Evolutionary conservation across 2,888 invertebrate genomes (phyloP), one percentile per base, ranked within the genome.

Genomic region (Ichneumoninae sp.): DNA sequence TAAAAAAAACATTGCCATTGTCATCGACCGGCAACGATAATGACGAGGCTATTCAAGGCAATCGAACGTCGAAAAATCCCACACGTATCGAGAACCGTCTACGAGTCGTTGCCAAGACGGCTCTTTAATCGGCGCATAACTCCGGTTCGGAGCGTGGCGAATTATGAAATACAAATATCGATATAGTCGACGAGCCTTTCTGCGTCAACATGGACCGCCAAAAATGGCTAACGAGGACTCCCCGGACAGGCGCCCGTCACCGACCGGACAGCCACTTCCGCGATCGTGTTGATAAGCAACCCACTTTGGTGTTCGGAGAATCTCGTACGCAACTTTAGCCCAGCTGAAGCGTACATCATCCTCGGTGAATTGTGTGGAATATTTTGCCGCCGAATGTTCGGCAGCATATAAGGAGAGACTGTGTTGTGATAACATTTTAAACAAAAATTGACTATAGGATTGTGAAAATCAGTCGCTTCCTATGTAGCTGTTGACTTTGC

Each of bases 161-260:
- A 71, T 76, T 54, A 54, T 57, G 66, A 77, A 82, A 77, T 33
- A 54, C 52, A 74, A 74, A 80, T 50, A 70, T 70, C 75, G 75
- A 60, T 26, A 16, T 60, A 57, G 57, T 68, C 47, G 30, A 44
- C 5, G 36, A 33, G 47, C 26, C 54, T 36, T 44, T 57, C 2
- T 8, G 22, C 57, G 65, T 52, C 22, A 60, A 47, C 26, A 74
- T 36, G 16, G 60, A n/a, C 74, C 62, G 40, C 57, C 72, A 19
- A 68, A 62, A 74, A 69, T 78, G 82, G 72, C 68, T 69, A 78
- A 82, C 82, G 66, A 66, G 66, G 36, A 66, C 66, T 76, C 36
- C 44, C 16, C 40, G 50, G 36, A 65, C 50, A 65, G 52, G 33
- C 19, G 26, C 13, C 50, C 47, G 26, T 16, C 40, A 40, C 22